Evolutionary conservation across 2,113 vertebrate genomes (phyloP), one percentile per base, ranked within the genome.

Genomic region (Siniperca knerii): DNA sequence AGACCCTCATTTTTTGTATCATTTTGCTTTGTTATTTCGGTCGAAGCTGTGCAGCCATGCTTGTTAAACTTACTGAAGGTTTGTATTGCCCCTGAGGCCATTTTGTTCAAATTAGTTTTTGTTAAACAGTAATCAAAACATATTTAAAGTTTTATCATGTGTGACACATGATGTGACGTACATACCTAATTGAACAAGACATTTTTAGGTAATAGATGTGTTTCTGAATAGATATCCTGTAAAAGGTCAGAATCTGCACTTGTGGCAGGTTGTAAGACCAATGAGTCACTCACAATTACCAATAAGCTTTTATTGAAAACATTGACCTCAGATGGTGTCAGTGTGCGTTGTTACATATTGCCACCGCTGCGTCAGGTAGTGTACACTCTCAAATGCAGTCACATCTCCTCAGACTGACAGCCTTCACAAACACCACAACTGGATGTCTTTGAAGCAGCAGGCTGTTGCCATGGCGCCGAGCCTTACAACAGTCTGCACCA

Each of bases 401-500:
- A 29, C 16, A 21, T 71, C 65, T 65, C 61, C 44, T 66, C 35
- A 12, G 57, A 88, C 78, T 76, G 79, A 76, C 16, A 46, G 33
- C 82, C 61, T 75, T 85, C 74, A 67, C 78, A 66, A 79, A 90
- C 77, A 62, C 16, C 69, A 52, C 72, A 61, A 61, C 71, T 83
- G 70, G 46, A 72, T 52, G 65, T 65, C 74, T 93, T 70, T 78
- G 67, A 77, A 68, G 74, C 66, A 76, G 78, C 55, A 50, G 77
- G 67, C 87, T 78, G 91, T 93, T 93, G 87, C 89, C 82, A 91
- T 90, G 84, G 84, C 42, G 33, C 33, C 74, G 0, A 60, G 66
- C 46, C 75, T 81, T 18, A 46, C 75, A 81, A 85, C 80, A 71
- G 66, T 64, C 71, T 35, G 69, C 7, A 1, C 25, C 87, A 73